These are phyloP conservation scores for Nyctibius bracteatus DNA, from an alignment of 2,113 vertebrate genomes.

Conservation along the genomic window DNA sequence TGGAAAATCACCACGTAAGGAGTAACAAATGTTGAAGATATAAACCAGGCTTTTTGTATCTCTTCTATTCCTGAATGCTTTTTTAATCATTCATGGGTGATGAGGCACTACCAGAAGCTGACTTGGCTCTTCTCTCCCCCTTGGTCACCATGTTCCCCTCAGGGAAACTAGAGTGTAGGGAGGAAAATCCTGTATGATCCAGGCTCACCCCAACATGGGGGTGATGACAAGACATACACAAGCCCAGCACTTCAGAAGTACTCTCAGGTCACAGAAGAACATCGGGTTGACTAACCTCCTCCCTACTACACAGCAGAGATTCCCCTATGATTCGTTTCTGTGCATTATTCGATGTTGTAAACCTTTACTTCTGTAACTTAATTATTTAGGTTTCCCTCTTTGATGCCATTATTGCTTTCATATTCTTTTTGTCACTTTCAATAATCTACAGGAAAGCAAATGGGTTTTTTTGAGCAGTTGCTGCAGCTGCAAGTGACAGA, in stretches of 20 bases:
- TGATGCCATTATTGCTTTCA: background rate
- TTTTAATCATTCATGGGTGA: background rate
- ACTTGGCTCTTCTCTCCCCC: fast-evolving
- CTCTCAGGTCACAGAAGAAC: background rate
- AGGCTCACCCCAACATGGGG: background rate
- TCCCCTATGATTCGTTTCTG: background rate
- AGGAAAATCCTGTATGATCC: background rate
- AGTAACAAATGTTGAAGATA: background rate
- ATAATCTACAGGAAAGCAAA: background rate
- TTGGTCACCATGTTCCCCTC: fast-evolving
- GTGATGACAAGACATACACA: background rate
- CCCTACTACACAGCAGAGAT: background rate
- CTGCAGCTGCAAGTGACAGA: background rate
- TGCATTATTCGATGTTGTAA: background rate
- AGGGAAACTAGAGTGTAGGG: background rate
- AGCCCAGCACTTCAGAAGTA: background rate
- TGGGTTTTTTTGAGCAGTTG: background rate
- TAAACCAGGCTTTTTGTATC: background rate
- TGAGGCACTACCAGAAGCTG: background rate
- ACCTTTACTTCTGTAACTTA: background rate
- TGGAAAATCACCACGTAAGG: background rate
- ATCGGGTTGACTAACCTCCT: background rate
- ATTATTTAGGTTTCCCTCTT: background rate
- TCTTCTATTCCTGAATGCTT: background rate
- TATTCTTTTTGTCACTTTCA: background rate